These are phyloP conservation scores for Meriones unguiculatus DNA, from an alignment of 2,113 vertebrate species.

Conservation along the genomic window DNA sequence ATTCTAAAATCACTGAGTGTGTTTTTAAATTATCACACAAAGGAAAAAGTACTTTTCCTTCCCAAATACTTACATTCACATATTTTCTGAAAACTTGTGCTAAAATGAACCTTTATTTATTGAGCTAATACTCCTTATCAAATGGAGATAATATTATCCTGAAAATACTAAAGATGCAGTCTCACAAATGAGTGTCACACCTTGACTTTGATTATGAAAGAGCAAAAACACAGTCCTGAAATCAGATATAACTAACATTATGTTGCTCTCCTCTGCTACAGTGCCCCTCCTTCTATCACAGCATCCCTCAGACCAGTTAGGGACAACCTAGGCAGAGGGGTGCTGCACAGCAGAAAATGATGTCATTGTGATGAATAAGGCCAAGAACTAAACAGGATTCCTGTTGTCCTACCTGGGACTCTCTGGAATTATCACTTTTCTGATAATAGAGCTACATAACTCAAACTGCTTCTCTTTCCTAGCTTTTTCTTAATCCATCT, in stretches of 20 bases:
- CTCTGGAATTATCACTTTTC: not conserved
- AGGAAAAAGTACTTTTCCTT: not conserved
- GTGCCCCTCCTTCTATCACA: not conserved
- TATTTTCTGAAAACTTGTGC: slow-evolving; percentile 52
- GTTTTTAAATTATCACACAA: slow-evolving; percentile 30
- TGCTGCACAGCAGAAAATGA: not conserved
- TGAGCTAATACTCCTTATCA: not conserved
- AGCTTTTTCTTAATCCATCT: not conserved
- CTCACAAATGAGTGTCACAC: not conserved
- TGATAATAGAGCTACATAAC: slow-evolving; percentile 3
- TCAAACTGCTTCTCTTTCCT: slow-evolving; percentile 31
- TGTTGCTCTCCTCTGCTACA: not conserved
- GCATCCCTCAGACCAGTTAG: not conserved
- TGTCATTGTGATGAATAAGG: not conserved
- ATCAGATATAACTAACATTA: not conserved
- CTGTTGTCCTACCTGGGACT: not conserved
- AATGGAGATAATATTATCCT: slow-evolving; percentile 26
- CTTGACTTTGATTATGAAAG: not conserved
- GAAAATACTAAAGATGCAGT: not conserved
- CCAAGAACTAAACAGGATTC: not conserved
- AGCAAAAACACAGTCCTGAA: not conserved
- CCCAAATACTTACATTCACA: slow-evolving; percentile 1
- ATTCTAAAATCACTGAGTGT: slow-evolving; percentile 29
- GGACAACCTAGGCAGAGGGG: not conserved
- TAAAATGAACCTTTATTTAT: slow-evolving; percentile 53